Base-by-base conservation (phyloP, 92 coral and sea anemone species). In the Epizoanthus fatuus region DNA sequence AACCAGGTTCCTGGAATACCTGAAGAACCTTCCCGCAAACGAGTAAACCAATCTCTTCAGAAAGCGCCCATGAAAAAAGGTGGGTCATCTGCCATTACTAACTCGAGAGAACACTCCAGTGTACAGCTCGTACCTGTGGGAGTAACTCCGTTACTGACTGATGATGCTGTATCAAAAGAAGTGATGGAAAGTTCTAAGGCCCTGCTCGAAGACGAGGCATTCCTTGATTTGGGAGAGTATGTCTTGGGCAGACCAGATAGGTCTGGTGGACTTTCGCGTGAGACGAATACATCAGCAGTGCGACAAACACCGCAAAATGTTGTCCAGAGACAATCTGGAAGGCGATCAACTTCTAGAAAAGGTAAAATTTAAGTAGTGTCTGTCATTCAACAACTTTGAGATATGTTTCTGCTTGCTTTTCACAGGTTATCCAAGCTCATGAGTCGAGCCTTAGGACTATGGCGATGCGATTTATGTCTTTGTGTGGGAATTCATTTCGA, bases 131-230 rank as follows among this genome's bases (percentile, higher is more conserved):
- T 47, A 8, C 17, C 57, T 4, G 51, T 8, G 20, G 11, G 13
- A 5, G 39, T 44, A 9, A 7, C 57, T 56, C 68, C 81, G 25
- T 17, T 74, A 16, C 20, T 51, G 10, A 76, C 78, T 20, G 94
- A 96, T 20, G 93, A 94, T 38, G 88, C 38, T 3, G 81, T 92
- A 65, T 86, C 93, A 16, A 88, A 94, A 58, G 93, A 93, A 85
- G 74, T 96, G 12, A 76, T 89, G 17, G 96, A 96, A 57, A 92
- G 95, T 66, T 90, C 99, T 9, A 86, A 90, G 22, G 95, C 97
- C 2, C 79, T 95, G 12, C 75, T 92, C 60, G 96, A 87, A 7
- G 96, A 96, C 65, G 98, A 95, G 17, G 81, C 98, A 40, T 86
- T 81, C 38, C 12, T 89, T 70, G 95, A 91, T 62, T 63, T 89